Evolutionary conservation across 2,888 invertebrate genomes (phyloP).

Genomic region (Disparrhopalites patrizii): DNA sequence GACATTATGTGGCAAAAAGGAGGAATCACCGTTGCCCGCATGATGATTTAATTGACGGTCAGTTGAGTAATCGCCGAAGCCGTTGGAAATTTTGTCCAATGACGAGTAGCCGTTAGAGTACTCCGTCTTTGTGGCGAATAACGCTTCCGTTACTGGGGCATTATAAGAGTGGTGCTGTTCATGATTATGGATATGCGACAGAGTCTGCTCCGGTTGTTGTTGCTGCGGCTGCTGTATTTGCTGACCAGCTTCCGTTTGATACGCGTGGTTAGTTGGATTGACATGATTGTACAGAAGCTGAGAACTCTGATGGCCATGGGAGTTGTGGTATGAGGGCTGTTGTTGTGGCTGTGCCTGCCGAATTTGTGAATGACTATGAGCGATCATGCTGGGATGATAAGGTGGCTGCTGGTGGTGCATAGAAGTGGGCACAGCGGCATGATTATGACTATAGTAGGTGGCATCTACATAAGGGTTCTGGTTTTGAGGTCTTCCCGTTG

Average conservation of each 20-base stretch:
- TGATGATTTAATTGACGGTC: slow-evolving; percentile 7
- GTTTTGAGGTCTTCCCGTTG: slow-evolving; percentile 14
- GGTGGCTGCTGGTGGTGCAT: slow-evolving; percentile 26
- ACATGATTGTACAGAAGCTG: slow-evolving; percentile 25
- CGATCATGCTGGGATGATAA: slow-evolving; percentile 35
- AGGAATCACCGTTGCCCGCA: not conserved
- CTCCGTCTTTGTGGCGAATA: slow-evolving; percentile 11
- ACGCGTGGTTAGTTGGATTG: slow-evolving; percentile 21
- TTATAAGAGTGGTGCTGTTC: slow-evolving; percentile 23
- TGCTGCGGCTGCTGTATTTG: slow-evolving; percentile 15
- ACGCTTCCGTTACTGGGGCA: not conserved
- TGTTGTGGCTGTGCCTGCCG: slow-evolving; percentile 22
- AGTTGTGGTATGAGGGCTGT: slow-evolving; percentile 21
- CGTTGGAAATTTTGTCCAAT: not conserved
- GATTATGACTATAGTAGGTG: slow-evolving; percentile 29
- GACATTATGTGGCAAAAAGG: not conserved
- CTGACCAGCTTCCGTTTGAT: slow-evolving; percentile 8
- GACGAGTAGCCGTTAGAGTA: slow-evolving; percentile 23
- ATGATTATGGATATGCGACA: slow-evolving; percentile 12
- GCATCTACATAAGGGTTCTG: slow-evolving; percentile 31
- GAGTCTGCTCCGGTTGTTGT: slow-evolving; percentile 14
- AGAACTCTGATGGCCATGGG: slow-evolving; percentile 12
- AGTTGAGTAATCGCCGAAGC: slow-evolving; percentile 1
- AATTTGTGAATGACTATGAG: slow-evolving; percentile 26
- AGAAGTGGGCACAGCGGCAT: slow-evolving; percentile 9